A percentile compares a stretch with the other conserved stretches of the same genome.
Evolutionary conservation across 2,113 vertebrate genomes (phyloP).

Genomic region (Apteryx owenii): DNA sequence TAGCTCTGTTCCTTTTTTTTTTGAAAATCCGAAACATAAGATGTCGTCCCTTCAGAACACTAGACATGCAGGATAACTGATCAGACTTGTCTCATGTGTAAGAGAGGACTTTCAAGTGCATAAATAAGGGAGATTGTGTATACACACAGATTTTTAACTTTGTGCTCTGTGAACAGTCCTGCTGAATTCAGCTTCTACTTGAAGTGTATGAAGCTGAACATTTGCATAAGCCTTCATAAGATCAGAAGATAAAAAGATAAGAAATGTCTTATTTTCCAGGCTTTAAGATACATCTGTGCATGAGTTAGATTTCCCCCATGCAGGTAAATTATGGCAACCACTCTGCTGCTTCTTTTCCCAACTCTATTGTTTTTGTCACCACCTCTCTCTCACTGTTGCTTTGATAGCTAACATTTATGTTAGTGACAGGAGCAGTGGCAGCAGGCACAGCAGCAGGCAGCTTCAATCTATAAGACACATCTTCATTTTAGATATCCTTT

Average conservation of each 20-base stretch:
- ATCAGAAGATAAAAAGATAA: neutral
- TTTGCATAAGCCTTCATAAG: neutral
- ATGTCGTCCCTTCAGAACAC: neutral
- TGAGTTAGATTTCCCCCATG: neutral
- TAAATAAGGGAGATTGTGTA: neutral
- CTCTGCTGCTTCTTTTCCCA: neutral
- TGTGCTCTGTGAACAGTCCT: neutral
- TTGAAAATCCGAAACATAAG: neutral
- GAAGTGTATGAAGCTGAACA: neutral
- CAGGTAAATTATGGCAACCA: neutral
- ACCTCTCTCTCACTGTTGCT: neutral
- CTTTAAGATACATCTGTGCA: neutral
- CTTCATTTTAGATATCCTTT: neutral
- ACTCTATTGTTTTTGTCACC: neutral
- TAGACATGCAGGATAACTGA: neutral
- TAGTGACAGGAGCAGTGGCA: conserved; percentile 14
- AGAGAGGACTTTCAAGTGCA: neutral
- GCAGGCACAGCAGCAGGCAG: neutral
- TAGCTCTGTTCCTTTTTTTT: neutral
- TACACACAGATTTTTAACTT: neutral
- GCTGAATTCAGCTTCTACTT: neutral
- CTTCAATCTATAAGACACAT: neutral
- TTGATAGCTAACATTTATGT: neutral
- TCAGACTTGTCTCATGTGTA: neutral
- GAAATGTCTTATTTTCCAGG: neutral